phyloP scores from a whole-genome alignment of 2,888 invertebrate species.

The Augiades crinisus region DNA sequence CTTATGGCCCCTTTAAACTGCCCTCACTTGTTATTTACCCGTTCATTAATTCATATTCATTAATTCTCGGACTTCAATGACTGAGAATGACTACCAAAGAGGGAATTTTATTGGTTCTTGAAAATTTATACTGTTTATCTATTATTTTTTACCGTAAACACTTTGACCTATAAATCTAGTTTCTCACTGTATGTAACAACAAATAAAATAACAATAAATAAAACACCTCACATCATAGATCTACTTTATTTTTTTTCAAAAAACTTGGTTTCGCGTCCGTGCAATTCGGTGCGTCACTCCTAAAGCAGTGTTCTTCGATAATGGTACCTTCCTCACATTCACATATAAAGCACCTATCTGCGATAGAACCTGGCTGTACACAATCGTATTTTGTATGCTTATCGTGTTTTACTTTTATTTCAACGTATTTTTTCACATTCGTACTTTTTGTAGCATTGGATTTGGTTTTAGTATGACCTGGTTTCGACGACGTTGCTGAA shows the following conservation, averaged over 20 bases:
- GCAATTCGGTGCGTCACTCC: conserved; percentile 46
- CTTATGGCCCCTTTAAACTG: too few relatives aligned
- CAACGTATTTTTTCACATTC: not conserved
- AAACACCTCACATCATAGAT: conserved; percentile 4
- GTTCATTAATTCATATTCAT: too few relatives aligned
- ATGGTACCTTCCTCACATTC: conserved; percentile 46
- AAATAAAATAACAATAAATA: not conserved
- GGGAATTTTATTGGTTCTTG: too few relatives aligned
- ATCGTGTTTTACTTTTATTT: conserved; percentile 30
- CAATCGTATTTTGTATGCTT: conserved; percentile 53
- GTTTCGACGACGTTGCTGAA: not conserved
- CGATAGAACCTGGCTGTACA: conserved; percentile 40
- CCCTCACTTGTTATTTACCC: too few relatives aligned
- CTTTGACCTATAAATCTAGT: too few relatives aligned
- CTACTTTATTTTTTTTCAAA: conserved; percentile 29
- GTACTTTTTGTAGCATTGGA: too few relatives aligned
- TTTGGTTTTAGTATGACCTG: not conserved
- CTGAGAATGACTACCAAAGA: too few relatives aligned
- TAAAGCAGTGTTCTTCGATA: conserved; percentile 61
- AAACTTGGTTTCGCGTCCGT: conserved; percentile 40
- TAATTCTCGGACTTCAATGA: too few relatives aligned
- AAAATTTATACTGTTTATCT: too few relatives aligned
- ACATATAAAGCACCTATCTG: conserved; percentile 58
- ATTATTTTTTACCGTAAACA: too few relatives aligned
- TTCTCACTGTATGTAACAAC: too few relatives aligned